Percentiles rank a stretch among this genome's conserved stretches.
phyloP scores from a whole-genome alignment of 1,140 invertebrate species.

The Frieseomelitta varia region DNA sequence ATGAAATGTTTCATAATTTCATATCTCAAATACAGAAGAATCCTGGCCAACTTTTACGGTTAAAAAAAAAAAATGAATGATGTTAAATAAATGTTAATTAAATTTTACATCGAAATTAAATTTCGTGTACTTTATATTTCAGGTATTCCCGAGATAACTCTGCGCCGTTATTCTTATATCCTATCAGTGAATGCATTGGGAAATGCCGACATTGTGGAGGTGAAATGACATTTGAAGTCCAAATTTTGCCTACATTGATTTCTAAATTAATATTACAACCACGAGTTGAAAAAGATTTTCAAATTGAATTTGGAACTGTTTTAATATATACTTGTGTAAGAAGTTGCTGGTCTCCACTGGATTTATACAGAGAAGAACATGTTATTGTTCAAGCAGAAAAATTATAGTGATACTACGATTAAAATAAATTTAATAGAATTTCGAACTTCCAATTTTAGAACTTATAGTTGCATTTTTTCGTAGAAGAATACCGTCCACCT shows the following conservation, averaged over 20 bases:
- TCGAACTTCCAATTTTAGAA: slow-evolving; percentile 52
- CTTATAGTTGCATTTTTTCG: slow-evolving; percentile 56
- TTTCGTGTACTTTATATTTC: slow-evolving; percentile 58
- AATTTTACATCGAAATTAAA: slow-evolving; percentile 26
- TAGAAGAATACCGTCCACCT: slow-evolving; percentile 76
- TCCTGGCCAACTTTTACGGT: slow-evolving; percentile 92
- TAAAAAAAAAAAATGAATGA: slow-evolving; percentile 47
- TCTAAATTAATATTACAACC: slow-evolving; percentile 85
- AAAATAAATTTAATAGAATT: slow-evolving; percentile 53
- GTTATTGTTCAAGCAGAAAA: slow-evolving; percentile 90
- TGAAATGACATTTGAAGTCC: slow-evolving; percentile 89
- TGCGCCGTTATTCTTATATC: slow-evolving; percentile 86
- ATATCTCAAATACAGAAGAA: slow-evolving; percentile 87
- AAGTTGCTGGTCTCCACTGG: slow-evolving; percentile 90
- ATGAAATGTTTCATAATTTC: slow-evolving; percentile 91
- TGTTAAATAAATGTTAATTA: not conserved
- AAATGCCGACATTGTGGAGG: slow-evolving; percentile 88
- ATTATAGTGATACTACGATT: slow-evolving; percentile 69
- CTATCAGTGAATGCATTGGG: slow-evolving; percentile 82
- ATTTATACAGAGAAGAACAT: slow-evolving; percentile 86
- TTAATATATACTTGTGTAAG: slow-evolving; percentile 90
- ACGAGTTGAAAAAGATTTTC: slow-evolving; percentile 81
- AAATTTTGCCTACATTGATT: slow-evolving; percentile 90
- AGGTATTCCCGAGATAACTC: slow-evolving; percentile 88
- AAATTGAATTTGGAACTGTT: slow-evolving; percentile 91